These are phyloP conservation scores for Myanophis thanlyinensis DNA, from an alignment of 2,113 vertebrate species.

Conservation along the genomic window DNA sequence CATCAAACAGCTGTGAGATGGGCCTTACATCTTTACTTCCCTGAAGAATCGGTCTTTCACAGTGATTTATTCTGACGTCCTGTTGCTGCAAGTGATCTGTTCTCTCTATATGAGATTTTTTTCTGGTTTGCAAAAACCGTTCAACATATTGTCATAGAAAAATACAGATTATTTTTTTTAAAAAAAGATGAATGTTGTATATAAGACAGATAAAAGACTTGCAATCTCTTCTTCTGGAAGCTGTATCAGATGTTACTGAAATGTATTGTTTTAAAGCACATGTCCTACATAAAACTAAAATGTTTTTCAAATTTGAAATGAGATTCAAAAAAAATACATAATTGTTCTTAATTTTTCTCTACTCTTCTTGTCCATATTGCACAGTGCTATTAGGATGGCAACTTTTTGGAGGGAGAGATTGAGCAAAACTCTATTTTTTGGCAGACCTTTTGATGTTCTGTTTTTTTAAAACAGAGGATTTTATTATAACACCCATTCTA, in stretches of 20 bases:
- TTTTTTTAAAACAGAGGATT: not conserved
- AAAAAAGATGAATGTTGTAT: not conserved
- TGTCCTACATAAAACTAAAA: not conserved
- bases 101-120: not conserved
- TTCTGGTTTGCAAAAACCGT: not conserved
- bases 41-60: not conserved
- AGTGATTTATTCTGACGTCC: not conserved
- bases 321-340: not conserved
- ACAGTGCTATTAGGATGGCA: not conserved
- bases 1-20: not conserved
- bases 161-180: not conserved
- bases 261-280: not conserved
- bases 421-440: not conserved
- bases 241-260: not conserved
- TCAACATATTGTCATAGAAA: not conserved
- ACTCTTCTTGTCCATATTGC: not conserved
- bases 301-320: not conserved
- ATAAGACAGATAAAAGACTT: not conserved
- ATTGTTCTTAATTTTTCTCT: not conserved
- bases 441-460: not conserved
- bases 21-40: not conserved
- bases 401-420: not conserved
- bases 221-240: not conserved
- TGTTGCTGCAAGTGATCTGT: not conserved
- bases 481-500: not conserved